Base-by-base conservation (phyloP, 2,113 vertebrate genomes). In the Vimba vimba region DNA sequence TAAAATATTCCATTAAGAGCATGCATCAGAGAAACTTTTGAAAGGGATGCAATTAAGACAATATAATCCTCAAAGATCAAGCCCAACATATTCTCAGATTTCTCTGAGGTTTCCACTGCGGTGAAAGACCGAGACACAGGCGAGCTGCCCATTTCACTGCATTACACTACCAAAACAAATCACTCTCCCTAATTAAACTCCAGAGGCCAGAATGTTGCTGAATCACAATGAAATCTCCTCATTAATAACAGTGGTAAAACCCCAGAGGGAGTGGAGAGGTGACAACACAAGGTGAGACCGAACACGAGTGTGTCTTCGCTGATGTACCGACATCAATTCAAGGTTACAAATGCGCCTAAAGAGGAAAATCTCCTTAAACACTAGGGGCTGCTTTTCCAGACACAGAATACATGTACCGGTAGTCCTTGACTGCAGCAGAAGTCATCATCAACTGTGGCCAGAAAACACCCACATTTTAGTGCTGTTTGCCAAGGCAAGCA, bases 121-220 rank as follows among this genome's bases (percentile, higher is more conserved):
- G 52, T 21, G 21, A 47, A 39, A 77, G 30, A 78, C 45, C 25
- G 83, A 17, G 43, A 68, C 47, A n/a, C 36, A 60, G 59, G 64
- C 27, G n/a, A 21, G 27, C 59, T 19, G 69, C 45, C 27, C 59
- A 66, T 75, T 69, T 80, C 66, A 86, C 57, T 30, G 77, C 64
- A 79, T 86, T 86, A 77, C 79, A 82, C 30, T 45, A 74, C 23
- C 43, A 50, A 82, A 64, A 86, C 71, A 82, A 86, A 86, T 75
- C 57, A 62, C 57, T 66, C 85, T 55, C 55, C 19, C 25, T 68
- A 77, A 86, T 83, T 82, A 69, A 86, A 86, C 71, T 68, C 79
- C 79, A 74, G 68, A 73, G 81, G 79, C 57, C 60, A 43, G 30
- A 77, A 66, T 77, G 50, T 39, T 86, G 85, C 45, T 75, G 79